phyloP scores from a whole-genome alignment of 2,113 vertebrate species.

The Cottus gobio region DNA sequence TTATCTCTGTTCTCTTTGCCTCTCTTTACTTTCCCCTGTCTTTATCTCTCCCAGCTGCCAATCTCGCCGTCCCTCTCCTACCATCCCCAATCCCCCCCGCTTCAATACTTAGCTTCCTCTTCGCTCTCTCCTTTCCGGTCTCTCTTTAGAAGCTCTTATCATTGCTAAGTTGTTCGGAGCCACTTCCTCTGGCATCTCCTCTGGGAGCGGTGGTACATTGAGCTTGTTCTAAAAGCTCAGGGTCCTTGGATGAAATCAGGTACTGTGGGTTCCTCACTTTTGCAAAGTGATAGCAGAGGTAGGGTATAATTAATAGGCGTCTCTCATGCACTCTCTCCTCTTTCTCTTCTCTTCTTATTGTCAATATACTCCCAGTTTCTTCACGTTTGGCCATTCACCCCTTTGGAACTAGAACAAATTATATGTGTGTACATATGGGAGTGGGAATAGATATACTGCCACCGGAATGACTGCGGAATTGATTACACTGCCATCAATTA shows the following conservation, averaged over 20 bases:
- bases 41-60: slow-evolving; percentile 63
- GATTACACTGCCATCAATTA: slow-evolving; percentile 37
- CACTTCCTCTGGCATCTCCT: slow-evolving; percentile 28
- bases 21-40: slow-evolving; percentile 42
- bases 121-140: slow-evolving; percentile 19
- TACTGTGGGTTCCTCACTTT: slow-evolving; percentile 18
- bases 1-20: slow-evolving; percentile 45
- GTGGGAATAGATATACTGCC: slow-evolving; percentile 8
- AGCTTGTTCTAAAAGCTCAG: slow-evolving; percentile 34
- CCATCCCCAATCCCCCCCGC: slow-evolving; percentile 30
- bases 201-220: slow-evolving; percentile 21
- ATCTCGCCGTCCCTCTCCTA: slow-evolving; percentile 46
- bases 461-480: slow-evolving; percentile 29
- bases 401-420: not conserved
- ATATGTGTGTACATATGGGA: not conserved
- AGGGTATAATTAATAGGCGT: slow-evolving; percentile 37
- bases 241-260: slow-evolving; percentile 44
- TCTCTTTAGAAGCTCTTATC: slow-evolving; percentile 53
- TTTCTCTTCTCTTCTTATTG: slow-evolving; percentile 9
- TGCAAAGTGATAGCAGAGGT: slow-evolving; percentile 24
- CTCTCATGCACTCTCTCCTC: slow-evolving; percentile 1
- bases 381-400: not conserved
- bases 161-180: slow-evolving; percentile 49
- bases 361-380: not conserved
- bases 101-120: slow-evolving; percentile 43